phyloP scores from a whole-genome alignment of 2,888 invertebrate species.

The Sabatieria punctata region DNA sequence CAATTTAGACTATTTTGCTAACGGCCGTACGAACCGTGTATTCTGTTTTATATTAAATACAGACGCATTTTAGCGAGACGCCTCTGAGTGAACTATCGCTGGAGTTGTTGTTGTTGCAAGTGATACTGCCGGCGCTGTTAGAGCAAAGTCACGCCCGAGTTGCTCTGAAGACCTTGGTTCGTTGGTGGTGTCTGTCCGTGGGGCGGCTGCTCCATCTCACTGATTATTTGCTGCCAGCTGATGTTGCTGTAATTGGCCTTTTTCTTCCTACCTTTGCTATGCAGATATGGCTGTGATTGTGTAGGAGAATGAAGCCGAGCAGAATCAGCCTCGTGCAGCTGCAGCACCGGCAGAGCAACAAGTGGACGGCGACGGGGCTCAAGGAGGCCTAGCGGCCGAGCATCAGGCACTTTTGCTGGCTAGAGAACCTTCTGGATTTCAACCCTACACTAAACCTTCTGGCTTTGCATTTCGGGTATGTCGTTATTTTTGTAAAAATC shows the following conservation, averaged over 20 bases:
- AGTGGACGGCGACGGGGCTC: conserved; percentile 5
- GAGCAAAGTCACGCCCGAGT: conserved; percentile 89
- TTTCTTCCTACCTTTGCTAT: too few species aligned
- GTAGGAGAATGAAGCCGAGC: conserved; percentile 12
- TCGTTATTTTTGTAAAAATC: conserved; percentile 2
- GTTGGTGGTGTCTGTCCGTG: conserved; percentile 57
- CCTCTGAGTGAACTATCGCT: conserved; percentile 78
- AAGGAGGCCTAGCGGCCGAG: conserved; percentile 51
- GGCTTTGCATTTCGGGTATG: conserved; percentile 49
- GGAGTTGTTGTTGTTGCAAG: conserved; percentile 62
- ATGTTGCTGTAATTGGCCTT: neutral
- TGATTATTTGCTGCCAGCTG: conserved; percentile 22
- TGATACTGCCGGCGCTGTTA: conserved; percentile 80
- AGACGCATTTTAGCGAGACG: conserved; percentile 44
- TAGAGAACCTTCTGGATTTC: conserved; percentile 56
- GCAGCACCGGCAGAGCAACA: neutral
- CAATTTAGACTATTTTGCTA: too few species aligned
- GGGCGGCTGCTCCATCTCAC: conserved; percentile 30
- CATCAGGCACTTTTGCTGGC: conserved; percentile 67
- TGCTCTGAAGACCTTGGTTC: conserved; percentile 66
- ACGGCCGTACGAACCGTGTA: too few species aligned
- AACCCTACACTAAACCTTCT: conserved; percentile 68
- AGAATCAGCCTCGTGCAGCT: conserved; percentile 16
- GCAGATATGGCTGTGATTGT: conserved; percentile 8
- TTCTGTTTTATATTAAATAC: neutral